These are phyloP conservation scores for Otus sunia DNA, from an alignment of 2,113 vertebrate species.

Conservation along the genomic window DNA sequence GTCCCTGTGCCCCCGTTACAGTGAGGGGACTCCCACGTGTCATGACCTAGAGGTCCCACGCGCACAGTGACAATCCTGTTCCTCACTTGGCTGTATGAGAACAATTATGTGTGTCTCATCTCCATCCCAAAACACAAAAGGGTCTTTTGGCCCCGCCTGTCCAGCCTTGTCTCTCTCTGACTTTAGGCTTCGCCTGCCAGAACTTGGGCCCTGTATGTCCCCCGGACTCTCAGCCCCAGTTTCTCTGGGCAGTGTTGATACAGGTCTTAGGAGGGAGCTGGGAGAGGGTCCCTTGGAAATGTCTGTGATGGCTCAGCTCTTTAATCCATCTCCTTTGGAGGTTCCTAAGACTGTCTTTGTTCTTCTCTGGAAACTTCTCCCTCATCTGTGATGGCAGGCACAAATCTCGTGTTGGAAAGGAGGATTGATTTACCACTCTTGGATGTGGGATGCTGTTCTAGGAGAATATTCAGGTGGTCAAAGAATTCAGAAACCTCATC, in stretches of 20 bases:
- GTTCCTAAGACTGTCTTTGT: not conserved
- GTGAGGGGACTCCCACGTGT: not conserved
- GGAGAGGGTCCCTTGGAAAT: not conserved
- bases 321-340: not conserved
- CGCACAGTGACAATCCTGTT: accelerated
- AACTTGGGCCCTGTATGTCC: accelerated
- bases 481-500: not conserved
- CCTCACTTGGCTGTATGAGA: not conserved
- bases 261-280: not conserved
- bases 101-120: accelerated
- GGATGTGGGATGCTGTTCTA: not conserved
- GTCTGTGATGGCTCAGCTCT: not conserved
- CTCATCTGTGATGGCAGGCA: not conserved
- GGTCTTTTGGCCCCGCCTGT: not conserved
- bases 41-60: accelerated
- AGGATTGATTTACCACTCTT: not conserved
- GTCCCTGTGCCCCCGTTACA: accelerated
- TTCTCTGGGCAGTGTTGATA: not conserved
- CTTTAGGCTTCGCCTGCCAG: not conserved
- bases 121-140: not conserved
- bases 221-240: accelerated
- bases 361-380: slow-evolving; percentile 35
- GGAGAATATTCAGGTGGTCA: not conserved
- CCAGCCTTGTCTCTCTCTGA: not conserved
- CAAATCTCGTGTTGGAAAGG: not conserved